Conservation (phyloP, 1,140 invertebrate genomes). For the Listronotus oregonensis region DNA sequence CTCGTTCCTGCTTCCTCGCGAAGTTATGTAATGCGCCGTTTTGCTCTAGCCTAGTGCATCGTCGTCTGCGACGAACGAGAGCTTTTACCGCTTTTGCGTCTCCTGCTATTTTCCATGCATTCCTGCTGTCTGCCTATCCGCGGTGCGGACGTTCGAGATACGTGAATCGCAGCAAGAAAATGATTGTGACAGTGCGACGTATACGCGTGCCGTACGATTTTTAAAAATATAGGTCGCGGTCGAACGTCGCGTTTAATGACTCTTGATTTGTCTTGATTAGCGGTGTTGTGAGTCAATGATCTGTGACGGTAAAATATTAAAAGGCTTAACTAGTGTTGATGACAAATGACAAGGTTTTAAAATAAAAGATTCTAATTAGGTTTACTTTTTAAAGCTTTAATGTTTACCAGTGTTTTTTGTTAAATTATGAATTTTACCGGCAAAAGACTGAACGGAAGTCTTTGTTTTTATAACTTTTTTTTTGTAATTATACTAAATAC, state of each 20-base stretch:
- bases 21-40: constrained; percentile 29
- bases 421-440: too few species aligned
- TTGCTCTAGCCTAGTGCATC: constrained; percentile 7
- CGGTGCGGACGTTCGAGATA: constrained; percentile 14
- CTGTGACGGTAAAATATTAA: background rate
- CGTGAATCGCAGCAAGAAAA: background rate
- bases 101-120: constrained; percentile 21
- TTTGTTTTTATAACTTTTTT: too few species aligned
- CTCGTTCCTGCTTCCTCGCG: background rate
- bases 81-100: constrained; percentile 19
- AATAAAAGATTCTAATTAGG: too few species aligned
- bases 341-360: too few species aligned
- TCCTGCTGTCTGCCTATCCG: constrained; percentile 21
- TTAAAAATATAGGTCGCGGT: constrained; percentile 27
- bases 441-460: too few species aligned
- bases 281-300: constrained; percentile 20
- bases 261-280: constrained; percentile 10
- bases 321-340: too few species aligned
- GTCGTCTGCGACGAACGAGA: constrained; percentile 25
- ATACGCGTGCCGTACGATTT: constrained; percentile 20
- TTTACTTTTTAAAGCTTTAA: too few species aligned
- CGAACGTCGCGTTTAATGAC: constrained; percentile 7
- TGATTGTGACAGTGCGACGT: background rate
- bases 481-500: too few species aligned
- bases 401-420: too few species aligned